Percentiles rank a stretch among this genome's conserved stretches.
phyloP scores from a whole-genome alignment of 2,797 vertebrate genomes.

The Rhynchonycteris naso region DNA sequence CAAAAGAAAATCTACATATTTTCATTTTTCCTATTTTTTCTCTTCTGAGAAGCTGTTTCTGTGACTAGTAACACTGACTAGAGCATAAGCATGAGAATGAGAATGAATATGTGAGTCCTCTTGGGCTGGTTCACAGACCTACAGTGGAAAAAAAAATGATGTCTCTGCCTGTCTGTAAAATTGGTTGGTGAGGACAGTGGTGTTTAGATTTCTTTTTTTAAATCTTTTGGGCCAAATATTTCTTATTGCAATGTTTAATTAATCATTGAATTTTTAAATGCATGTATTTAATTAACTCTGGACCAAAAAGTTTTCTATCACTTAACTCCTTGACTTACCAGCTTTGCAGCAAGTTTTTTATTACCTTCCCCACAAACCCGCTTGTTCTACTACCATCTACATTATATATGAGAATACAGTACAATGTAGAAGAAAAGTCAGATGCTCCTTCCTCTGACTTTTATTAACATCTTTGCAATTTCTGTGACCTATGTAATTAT shows the following conservation, averaged over 20 bases:
- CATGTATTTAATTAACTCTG: not conserved
- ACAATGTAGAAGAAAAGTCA: constrained; percentile 51
- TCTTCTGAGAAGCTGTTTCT: not conserved
- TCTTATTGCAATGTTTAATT: not conserved
- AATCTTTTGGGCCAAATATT: not conserved
- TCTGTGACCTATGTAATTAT: not conserved
- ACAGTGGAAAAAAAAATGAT: not conserved
- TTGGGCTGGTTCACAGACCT: not conserved
- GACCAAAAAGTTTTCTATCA: not conserved
- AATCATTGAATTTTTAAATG: not conserved
- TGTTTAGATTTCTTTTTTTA: not conserved
- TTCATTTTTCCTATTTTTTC: constrained; percentile 18
- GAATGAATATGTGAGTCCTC: not conserved
- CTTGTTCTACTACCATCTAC: not conserved
- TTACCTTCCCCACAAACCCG: not conserved
- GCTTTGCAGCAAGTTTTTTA: not conserved
- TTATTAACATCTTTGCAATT: not conserved
- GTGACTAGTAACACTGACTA: not conserved
- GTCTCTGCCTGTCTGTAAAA: not conserved
- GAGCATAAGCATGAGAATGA: not conserved
- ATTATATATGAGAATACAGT: not conserved
- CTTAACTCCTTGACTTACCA: not conserved
- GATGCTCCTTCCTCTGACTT: too few species aligned
- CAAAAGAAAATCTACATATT: not conserved
- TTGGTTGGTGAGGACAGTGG: not conserved